Evolutionary conservation across 2,888 invertebrate species (phyloP).

Genomic region (Drosophila neutralis): DNA sequence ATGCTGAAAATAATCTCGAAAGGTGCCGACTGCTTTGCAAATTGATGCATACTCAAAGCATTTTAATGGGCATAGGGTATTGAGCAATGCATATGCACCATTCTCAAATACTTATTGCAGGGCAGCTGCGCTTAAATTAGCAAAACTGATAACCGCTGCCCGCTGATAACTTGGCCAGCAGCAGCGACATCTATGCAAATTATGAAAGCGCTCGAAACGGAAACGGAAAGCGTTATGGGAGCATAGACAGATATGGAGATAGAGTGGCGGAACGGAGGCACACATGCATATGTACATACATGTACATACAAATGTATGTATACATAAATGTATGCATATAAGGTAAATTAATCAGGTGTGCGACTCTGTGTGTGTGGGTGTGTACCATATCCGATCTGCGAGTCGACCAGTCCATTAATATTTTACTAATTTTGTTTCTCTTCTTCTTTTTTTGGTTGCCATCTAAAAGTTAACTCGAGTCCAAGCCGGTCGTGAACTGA

Average conservation of each 20-base stretch:
- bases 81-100: background rate
- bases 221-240: slow-evolving; percentile 68
- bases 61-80: background rate
- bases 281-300: slow-evolving; percentile 2
- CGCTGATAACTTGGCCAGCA: slow-evolving; percentile 32
- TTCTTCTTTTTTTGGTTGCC: slow-evolving; percentile 4
- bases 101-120: background rate
- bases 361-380: slow-evolving; percentile 14
- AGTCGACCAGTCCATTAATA: slow-evolving; percentile 72
- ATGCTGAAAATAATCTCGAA: too few relatives aligned
- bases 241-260: slow-evolving; percentile 24
- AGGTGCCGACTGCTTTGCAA: too few relatives aligned
- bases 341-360: slow-evolving; percentile 4
- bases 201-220: slow-evolving; percentile 47
- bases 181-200: slow-evolving; percentile 57
- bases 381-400: slow-evolving; percentile 47
- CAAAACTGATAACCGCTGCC: slow-evolving; percentile 41
- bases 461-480: background rate
- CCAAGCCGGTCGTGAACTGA: slow-evolving; percentile 30
- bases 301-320: slow-evolving; percentile 6
- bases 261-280: background rate
- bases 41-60: background rate
- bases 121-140: slow-evolving; percentile 31
- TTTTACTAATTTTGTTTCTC: slow-evolving; percentile 64
- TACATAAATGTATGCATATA: background rate